Percentiles rank a stretch among this genome's conserved stretches.
Evolutionary conservation across 1,140 invertebrate genomes (phyloP).

Genomic region (Pseudachorutes palmiensis): DNA sequence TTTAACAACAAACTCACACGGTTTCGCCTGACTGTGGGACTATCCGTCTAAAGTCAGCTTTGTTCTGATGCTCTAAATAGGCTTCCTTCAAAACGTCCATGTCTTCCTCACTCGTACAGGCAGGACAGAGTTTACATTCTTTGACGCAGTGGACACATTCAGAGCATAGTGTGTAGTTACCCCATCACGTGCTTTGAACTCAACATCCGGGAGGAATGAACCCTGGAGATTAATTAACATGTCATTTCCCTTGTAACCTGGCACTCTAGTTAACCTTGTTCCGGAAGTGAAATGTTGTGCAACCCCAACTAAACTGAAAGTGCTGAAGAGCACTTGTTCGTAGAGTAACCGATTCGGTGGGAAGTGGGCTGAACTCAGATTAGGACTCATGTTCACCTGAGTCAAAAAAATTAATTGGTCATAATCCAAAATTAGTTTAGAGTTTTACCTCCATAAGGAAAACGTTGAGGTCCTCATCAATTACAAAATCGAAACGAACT

Average conservation of each 20-base stretch:
- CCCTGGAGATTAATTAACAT: not conserved
- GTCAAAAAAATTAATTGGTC: conserved; percentile 28
- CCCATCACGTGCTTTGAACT: conserved; percentile 58
- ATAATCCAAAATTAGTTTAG: conserved; percentile 6
- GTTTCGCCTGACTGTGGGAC: conserved; percentile 56
- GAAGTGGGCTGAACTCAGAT: conserved; percentile 88
- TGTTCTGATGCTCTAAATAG: conserved; percentile 68
- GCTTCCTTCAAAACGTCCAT: conserved; percentile 55
- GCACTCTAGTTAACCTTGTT: conserved; percentile 11
- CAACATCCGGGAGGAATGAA: conserved; percentile 34
- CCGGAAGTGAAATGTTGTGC: conserved; percentile 45
- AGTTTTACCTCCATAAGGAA: conserved; percentile 69
- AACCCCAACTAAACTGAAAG: conserved; percentile 74
- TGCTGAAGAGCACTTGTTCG: conserved; percentile 82
- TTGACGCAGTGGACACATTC: conserved; percentile 47
- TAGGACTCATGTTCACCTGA: conserved; percentile 93
- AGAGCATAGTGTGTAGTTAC: conserved; percentile 28
- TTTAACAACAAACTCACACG: not conserved
- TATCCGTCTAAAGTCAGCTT: conserved; percentile 66
- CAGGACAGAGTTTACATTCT: conserved; percentile 64
- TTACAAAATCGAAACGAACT: conserved; percentile 84
- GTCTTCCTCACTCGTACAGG: conserved; percentile 60
- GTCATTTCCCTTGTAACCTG: not conserved
- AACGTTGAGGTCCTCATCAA: conserved; percentile 80
- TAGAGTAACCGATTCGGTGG: conserved; percentile 78